Evolutionary conservation across 2,113 vertebrate genomes (phyloP).

Genomic region (Columbina picui): DNA sequence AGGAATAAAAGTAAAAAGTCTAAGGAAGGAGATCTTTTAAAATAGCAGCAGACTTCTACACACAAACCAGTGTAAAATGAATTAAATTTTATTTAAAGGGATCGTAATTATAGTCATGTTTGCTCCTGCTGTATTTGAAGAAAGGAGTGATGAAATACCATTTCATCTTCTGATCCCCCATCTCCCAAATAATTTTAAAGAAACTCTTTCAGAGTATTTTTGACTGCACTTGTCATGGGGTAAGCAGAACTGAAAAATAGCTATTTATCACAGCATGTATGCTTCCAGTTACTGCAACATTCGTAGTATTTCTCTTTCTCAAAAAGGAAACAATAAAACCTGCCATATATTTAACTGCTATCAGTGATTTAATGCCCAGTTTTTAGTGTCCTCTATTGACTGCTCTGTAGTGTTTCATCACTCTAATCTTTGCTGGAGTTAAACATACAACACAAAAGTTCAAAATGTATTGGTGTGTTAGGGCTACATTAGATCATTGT

Average conservation of each 20-base stretch:
- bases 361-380: neutral
- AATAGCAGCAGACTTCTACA: neutral
- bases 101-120: neutral
- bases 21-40: neutral
- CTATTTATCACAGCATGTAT: slow-evolving; percentile 7
- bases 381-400: neutral
- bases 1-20: neutral
- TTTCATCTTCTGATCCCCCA: neutral
- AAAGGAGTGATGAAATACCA: neutral
- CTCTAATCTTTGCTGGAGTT: neutral
- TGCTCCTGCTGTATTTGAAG: neutral
- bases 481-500: neutral
- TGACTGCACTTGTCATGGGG: neutral
- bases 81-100: neutral
- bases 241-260: neutral
- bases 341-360: neutral
- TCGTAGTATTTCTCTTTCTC: neutral
- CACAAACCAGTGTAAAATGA: neutral
- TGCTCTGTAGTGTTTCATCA: neutral
- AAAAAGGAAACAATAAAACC: neutral
- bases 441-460: slow-evolving; percentile 4
- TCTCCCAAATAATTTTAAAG: neutral
- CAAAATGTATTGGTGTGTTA: neutral
- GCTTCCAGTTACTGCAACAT: neutral
- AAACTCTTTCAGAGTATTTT: neutral